phyloP scores from a whole-genome alignment of 2,888 invertebrate genomes.

The Lycia hirtaria region DNA sequence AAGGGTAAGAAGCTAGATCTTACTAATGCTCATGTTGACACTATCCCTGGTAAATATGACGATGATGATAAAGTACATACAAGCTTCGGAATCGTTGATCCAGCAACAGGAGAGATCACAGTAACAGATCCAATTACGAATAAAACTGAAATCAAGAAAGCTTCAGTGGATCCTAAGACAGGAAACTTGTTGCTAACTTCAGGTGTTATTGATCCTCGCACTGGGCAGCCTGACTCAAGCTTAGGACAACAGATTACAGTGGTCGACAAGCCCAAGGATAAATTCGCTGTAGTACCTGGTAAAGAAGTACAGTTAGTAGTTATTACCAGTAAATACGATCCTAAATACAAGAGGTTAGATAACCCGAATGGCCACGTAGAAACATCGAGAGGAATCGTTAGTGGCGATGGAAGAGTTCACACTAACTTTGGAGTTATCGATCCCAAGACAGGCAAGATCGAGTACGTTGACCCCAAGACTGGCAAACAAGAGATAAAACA shows the following conservation, averaged over 20 bases:
- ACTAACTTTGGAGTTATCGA: slow-evolving; percentile 83
- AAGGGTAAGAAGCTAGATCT: slow-evolving; percentile 82
- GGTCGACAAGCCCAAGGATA: slow-evolving; percentile 74
- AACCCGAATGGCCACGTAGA: slow-evolving; percentile 82
- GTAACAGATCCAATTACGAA: slow-evolving; percentile 87
- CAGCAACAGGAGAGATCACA: slow-evolving; percentile 84
- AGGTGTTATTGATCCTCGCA: slow-evolving; percentile 84
- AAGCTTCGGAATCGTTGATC: slow-evolving; percentile 85
- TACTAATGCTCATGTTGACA: slow-evolving; percentile 78
- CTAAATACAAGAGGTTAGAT: slow-evolving; percentile 82
- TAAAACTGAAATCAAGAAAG: slow-evolving; percentile 87
- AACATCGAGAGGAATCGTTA: slow-evolving; percentile 73
- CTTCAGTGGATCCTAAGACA: slow-evolving; percentile 87
- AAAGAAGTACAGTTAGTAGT: slow-evolving; percentile 82
- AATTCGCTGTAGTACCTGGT: slow-evolving; percentile 68
- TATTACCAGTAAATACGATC: slow-evolving; percentile 84
- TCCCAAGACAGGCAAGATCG: slow-evolving; percentile 83
- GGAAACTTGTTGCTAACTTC: slow-evolving; percentile 86
- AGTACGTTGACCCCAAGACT: slow-evolving; percentile 82
- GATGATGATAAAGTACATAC: slow-evolving; percentile 84
- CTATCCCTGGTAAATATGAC: slow-evolving; percentile 69
- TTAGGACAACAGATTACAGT: slow-evolving; percentile 85
- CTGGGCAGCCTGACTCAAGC: slow-evolving; percentile 81
- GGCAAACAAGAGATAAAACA: slow-evolving; percentile 86
- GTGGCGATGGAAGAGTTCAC: slow-evolving; percentile 76